Conservation (phyloP, 2,113 vertebrate species). For the Crotophaga sulcirostris region DNA sequence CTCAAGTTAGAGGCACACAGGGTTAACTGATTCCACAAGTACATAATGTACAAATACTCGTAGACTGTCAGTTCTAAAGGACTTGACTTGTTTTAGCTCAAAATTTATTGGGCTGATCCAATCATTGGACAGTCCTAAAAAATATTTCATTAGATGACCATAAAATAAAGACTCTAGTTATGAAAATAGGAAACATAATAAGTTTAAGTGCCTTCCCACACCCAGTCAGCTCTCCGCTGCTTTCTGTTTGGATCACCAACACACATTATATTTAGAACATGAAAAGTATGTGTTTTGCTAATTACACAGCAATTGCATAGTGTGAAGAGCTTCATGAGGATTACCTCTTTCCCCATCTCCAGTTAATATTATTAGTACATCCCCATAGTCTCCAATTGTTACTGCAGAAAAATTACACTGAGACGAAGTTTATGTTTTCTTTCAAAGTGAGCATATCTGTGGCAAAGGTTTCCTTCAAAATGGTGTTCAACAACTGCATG, state of each 20-base stretch:
- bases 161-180: not conserved
- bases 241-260: not conserved
- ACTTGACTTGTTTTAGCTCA: not conserved
- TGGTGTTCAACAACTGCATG: not conserved
- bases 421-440: not conserved
- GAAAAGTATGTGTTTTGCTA: not conserved
- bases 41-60: not conserved
- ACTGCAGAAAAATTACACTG: not conserved
- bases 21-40: not conserved
- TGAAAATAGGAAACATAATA: not conserved
- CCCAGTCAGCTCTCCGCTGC: not conserved
- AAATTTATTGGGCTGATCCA: not conserved
- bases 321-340: not conserved
- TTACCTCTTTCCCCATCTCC: not conserved
- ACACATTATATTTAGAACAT: not conserved
- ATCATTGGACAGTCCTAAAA: not conserved
- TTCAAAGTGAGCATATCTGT: not conserved
- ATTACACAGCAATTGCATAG: not conserved
- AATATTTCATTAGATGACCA: not conserved
- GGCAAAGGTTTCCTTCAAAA: not conserved
- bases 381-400: not conserved
- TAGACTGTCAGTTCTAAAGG: not conserved
- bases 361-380: not conserved
- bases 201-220: not conserved
- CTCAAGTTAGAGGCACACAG: not conserved